Percentiles rank a stretch among this genome's conserved stretches.
These are phyloP conservation scores for Salvelinus fontinalis DNA, from an alignment of 2,113 vertebrate genomes.

Conservation along the genomic window DNA sequence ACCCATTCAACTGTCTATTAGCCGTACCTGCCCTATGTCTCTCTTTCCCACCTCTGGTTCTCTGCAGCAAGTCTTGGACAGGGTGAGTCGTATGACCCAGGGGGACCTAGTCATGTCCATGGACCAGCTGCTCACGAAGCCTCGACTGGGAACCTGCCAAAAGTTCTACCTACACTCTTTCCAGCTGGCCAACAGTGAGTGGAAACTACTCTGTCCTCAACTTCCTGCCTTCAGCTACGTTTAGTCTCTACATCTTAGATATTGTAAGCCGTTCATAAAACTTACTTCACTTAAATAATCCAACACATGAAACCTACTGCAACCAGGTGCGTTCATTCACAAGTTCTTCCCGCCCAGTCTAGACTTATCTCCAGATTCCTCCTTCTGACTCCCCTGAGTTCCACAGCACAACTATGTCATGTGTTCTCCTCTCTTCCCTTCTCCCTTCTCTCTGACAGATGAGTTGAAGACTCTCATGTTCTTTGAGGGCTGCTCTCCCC, in stretches of 20 bases:
- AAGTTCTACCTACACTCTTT: slow-evolving; percentile 97
- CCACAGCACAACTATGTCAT: background rate
- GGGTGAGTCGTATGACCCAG: slow-evolving; percentile 94
- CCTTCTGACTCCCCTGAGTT: no score
- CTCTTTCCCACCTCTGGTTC: background rate
- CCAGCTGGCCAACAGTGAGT: slow-evolving; percentile 87
- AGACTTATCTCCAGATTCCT: no score
- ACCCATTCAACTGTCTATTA: background rate
- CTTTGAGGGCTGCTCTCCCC: slow-evolving; percentile 92
- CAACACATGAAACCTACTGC: no score
- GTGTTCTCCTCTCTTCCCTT: background rate
- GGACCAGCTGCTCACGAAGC: slow-evolving; percentile 97
- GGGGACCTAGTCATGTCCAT: slow-evolving; percentile 98
- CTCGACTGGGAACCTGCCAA: slow-evolving; percentile 93
- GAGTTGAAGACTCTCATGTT: slow-evolving; percentile 94
- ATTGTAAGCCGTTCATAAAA: no score
- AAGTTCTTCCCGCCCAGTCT: no score
- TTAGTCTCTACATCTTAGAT: background rate
- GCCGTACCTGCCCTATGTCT: background rate
- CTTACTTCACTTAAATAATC: no score
- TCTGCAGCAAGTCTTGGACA: slow-evolving; percentile 91
- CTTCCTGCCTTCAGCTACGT: background rate
- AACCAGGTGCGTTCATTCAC: no score
- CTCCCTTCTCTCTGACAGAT: slow-evolving; percentile 67
- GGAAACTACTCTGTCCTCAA: no score